Evolutionary conservation across 2,797 vertebrate species (phyloP).

Genomic region (Rhinophrynus dorsalis): DNA sequence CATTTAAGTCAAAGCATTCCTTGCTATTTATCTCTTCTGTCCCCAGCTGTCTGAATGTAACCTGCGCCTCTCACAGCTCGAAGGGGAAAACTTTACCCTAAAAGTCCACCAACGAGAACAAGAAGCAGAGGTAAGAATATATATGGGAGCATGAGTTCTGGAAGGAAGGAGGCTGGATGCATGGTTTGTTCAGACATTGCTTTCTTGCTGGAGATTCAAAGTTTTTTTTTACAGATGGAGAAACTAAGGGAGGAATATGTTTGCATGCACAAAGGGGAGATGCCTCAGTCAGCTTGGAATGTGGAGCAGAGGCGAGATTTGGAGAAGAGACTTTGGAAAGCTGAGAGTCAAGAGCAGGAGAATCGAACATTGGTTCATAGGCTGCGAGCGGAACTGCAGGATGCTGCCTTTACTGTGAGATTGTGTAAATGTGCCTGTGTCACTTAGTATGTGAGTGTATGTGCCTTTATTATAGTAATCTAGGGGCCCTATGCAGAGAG

Average conservation of each 20-base stretch:
- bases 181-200: too few relatives aligned
- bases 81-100: slow-evolving; percentile 55
- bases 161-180: too few relatives aligned
- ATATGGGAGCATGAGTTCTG: not conserved
- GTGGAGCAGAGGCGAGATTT: slow-evolving; percentile 12
- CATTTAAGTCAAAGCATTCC: too few relatives aligned
- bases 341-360: slow-evolving; percentile 35
- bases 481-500: too few relatives aligned
- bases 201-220: not conserved
- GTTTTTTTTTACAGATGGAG: slow-evolving; percentile 23
- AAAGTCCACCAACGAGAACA: slow-evolving; percentile 51
- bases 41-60: slow-evolving; percentile 54
- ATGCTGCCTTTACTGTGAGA: slow-evolving; percentile 21
- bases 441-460: too few relatives aligned
- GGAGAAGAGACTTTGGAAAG: slow-evolving; percentile 42
- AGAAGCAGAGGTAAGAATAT: slow-evolving; percentile 53
- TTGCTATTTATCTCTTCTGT: not conserved
- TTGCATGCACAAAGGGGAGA: slow-evolving; percentile 11
- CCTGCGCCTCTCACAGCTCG: slow-evolving; percentile 48
- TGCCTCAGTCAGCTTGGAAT: slow-evolving; percentile 27
- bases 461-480: too few relatives aligned
- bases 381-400: slow-evolving; percentile 2
- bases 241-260: slow-evolving; percentile 10
- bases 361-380: slow-evolving; percentile 30
- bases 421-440: not conserved